Percentiles rank a stretch among this genome's conserved stretches.
These are phyloP conservation scores for Netelia inedita DNA, from an alignment of 2,888 invertebrate genomes.

Conservation along the genomic window DNA sequence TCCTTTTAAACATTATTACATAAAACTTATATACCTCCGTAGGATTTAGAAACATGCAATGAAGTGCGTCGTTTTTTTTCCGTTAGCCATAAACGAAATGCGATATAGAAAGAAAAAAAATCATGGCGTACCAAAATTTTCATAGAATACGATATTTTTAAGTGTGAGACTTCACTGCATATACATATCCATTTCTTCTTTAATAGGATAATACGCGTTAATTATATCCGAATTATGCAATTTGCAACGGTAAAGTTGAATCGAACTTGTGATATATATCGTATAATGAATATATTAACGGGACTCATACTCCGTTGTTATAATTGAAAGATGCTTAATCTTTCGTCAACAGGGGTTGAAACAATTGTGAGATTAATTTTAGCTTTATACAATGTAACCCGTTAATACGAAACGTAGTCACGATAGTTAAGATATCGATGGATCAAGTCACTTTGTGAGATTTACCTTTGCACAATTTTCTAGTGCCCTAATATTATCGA, in stretches of 20 bases:
- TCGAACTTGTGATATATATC: slow-evolving; percentile 63
- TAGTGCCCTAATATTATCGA: slow-evolving; percentile 31
- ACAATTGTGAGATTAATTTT: slow-evolving; percentile 51
- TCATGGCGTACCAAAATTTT: slow-evolving; percentile 18
- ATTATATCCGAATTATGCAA: slow-evolving; percentile 52
- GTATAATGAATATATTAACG: slow-evolving; percentile 51
- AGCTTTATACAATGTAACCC: slow-evolving; percentile 33
- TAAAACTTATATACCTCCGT: slow-evolving; percentile 47
- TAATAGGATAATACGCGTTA: slow-evolving; percentile 9
- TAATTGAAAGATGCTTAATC: slow-evolving; percentile 23
- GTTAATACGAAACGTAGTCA: slow-evolving; percentile 18
- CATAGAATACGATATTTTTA: slow-evolving; percentile 11
- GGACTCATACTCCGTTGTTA: slow-evolving; percentile 12
- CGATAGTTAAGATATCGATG: slow-evolving; percentile 8
- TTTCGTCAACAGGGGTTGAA: slow-evolving; percentile 5
- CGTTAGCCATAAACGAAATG: slow-evolving; percentile 5
- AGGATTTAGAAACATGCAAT: slow-evolving; percentile 16
- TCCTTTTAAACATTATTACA: slow-evolving; percentile 36
- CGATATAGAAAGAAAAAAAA: not conserved
- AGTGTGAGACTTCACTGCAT: slow-evolving; percentile 17
- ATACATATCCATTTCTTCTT: slow-evolving; percentile 14
- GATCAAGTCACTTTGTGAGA: not conserved
- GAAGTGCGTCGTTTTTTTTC: slow-evolving; percentile 31
- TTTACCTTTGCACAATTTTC: slow-evolving; percentile 26
- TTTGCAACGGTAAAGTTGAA: slow-evolving; percentile 23